These are phyloP conservation scores for Dicrurus megarhynchus DNA, from an alignment of 2,113 vertebrate genomes.

Conservation along the genomic window DNA sequence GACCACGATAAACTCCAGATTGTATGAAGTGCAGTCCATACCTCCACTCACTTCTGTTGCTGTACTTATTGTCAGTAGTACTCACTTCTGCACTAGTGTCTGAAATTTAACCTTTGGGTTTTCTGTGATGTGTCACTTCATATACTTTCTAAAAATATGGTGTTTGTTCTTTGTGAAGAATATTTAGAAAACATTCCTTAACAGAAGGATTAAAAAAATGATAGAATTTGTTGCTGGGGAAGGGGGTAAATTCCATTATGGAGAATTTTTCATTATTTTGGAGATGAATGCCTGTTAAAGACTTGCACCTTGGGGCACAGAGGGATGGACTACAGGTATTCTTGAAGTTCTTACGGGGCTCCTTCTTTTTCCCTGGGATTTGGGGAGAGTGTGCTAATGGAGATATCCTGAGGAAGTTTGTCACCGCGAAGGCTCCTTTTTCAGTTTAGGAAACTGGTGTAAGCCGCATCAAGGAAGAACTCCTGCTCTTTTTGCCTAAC, in stretches of 20 bases:
- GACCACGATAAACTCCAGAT: background rate
- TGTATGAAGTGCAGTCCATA: background rate
- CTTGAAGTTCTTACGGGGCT: background rate
- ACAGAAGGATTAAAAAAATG: background rate
- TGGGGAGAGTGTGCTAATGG: background rate
- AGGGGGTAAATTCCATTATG: background rate
- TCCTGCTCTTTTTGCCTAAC: background rate
- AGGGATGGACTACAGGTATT: background rate
- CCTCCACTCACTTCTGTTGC: background rate
- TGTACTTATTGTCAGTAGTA: background rate
- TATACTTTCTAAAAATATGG: background rate
- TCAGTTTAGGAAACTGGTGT: background rate
- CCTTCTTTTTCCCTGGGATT: background rate
- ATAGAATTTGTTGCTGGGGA: background rate
- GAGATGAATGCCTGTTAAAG: background rate
- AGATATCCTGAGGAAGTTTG: background rate
- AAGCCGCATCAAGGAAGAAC: background rate
- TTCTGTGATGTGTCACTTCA: background rate
- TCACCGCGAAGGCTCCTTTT: background rate
- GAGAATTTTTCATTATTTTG: background rate
- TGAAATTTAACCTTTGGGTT: background rate
- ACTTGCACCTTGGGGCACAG: background rate
- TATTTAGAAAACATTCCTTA: background rate
- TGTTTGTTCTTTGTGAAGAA: background rate
- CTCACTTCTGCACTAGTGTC: background rate